Evolutionary conservation across 2,113 vertebrate species (phyloP).

Genomic region (Plectropomus leopardus): DNA sequence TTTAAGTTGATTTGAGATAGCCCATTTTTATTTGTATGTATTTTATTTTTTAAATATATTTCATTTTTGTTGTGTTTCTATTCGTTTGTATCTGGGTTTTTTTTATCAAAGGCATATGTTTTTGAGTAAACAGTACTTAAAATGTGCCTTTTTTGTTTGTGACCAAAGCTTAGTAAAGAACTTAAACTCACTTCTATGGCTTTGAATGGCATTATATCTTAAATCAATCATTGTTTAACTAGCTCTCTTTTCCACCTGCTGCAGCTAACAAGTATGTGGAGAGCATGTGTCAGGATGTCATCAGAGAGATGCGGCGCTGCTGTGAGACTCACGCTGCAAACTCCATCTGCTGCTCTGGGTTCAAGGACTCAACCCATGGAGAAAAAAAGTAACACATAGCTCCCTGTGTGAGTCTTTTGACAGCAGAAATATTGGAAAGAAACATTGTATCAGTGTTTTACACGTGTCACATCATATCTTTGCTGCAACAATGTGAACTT

Average conservation of each 20-base stretch:
- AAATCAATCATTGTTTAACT: background rate
- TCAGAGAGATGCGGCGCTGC: constrained; percentile 76
- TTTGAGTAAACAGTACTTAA: too few species aligned
- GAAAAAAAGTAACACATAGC: constrained; percentile 22
- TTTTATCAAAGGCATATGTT: too few species aligned
- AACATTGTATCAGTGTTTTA: constrained; percentile 25
- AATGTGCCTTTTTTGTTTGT: too few species aligned
- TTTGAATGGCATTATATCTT: too few species aligned
- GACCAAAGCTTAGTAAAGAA: too few species aligned
- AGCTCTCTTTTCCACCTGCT: background rate
- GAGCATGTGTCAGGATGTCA: constrained; percentile 75
- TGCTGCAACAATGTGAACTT: background rate
- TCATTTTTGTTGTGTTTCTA: too few species aligned
- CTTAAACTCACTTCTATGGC: too few species aligned
- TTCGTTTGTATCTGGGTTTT: too few species aligned
- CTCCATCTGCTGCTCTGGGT: constrained; percentile 80
- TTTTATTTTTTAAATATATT: too few species aligned
- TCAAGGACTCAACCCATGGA: constrained; percentile 56
- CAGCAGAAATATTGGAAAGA: background rate
- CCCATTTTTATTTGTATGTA: too few species aligned
- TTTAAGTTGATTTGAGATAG: too few species aligned
- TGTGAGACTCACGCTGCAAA: constrained; percentile 46
- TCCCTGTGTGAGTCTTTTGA: too few species aligned
- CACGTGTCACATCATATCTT: background rate
- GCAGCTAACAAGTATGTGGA: constrained; percentile 78